phyloP scores from a whole-genome alignment of 2,888 invertebrate species.

The Himalopsyche japonica region DNA sequence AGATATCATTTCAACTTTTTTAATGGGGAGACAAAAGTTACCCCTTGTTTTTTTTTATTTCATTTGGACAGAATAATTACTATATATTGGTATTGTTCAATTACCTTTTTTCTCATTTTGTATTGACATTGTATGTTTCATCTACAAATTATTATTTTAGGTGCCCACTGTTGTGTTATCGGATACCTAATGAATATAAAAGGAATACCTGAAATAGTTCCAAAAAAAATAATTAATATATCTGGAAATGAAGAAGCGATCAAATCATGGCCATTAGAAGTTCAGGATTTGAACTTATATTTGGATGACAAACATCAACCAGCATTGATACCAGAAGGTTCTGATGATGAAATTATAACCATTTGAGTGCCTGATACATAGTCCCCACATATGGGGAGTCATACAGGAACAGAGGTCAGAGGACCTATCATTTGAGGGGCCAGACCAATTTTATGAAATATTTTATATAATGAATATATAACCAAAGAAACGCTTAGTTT shows the following conservation, averaged over 20 bases:
- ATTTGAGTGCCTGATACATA: not conserved
- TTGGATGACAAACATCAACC: constrained; percentile 50
- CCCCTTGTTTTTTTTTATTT: too few relatives aligned
- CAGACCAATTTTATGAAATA: too few relatives aligned
- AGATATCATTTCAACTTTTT: too few relatives aligned
- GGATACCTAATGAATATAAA: constrained; percentile 52
- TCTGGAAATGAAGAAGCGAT: constrained; percentile 50
- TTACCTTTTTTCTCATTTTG: not conserved
- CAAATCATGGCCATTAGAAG: constrained; percentile 52
- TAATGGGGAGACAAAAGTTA: too few relatives aligned
- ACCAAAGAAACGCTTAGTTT: too few relatives aligned
- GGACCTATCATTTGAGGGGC: too few relatives aligned
- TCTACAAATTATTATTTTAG: constrained; percentile 43
- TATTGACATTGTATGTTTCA: not conserved
- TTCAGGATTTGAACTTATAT: constrained; percentile 50
- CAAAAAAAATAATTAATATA: constrained; percentile 53
- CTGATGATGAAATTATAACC: not conserved
- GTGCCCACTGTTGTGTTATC: constrained; percentile 55
- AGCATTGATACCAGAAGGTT: not conserved
- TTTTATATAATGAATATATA: too few relatives aligned
- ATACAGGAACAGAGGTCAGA: too few relatives aligned
- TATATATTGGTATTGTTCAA: not conserved
- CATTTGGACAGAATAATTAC: too few relatives aligned
- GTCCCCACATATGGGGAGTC: too few relatives aligned
- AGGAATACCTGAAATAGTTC: constrained; percentile 54